Base-by-base conservation (phyloP, 2,797 vertebrate genomes). In the Sebastiscus tertius region DNA sequence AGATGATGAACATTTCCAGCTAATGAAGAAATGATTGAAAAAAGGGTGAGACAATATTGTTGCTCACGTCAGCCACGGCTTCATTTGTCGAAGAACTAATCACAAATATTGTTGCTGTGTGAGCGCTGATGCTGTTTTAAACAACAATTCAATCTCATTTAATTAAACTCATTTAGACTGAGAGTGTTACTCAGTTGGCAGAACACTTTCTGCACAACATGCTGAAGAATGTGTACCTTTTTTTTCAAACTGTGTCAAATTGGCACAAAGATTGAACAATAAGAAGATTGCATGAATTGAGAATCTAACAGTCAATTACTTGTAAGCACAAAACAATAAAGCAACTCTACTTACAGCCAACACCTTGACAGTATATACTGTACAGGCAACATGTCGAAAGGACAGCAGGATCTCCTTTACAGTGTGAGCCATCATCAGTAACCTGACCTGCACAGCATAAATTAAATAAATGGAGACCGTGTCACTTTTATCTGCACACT, bases 91-190 rank as follows among this genome's bases (percentile, higher is more conserved):
- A 34, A 56, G 8, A 42, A 60, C 29, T 58, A 34, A 68, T 59
- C 31, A 64, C 34, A 29, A 5, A 42, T 70, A 5, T 29, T 58
- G n/a, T 26, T 63, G 62, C 9, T 16, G 18, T 55, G 69, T 16
- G 46, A 77, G 33, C 7, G 24, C 31, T 58, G 72, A 61, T 58
- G 22, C 39, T 18, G 11, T 26, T 22, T 49, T 29, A 31, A 55
- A 61, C 49, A 77, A 72, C 20, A 75, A 75, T 74, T 70, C 46
- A 68, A 4, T 77, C 49, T 79, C 24, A 39, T 54, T 72, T 63
- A 67, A 67, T 67, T 79, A 56, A 66, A 61, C 72, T 29, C 18
- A 63, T 74, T 76, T 58, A 52, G 8, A 10, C 54, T 24, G 8
- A 5, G 52, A 61, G 26, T 61, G 27, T 61, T 58, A 11, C 22